Evolutionary conservation across 2,797 vertebrate species (phyloP).

Genomic region (Hyperoplus lanceolatus): DNA sequence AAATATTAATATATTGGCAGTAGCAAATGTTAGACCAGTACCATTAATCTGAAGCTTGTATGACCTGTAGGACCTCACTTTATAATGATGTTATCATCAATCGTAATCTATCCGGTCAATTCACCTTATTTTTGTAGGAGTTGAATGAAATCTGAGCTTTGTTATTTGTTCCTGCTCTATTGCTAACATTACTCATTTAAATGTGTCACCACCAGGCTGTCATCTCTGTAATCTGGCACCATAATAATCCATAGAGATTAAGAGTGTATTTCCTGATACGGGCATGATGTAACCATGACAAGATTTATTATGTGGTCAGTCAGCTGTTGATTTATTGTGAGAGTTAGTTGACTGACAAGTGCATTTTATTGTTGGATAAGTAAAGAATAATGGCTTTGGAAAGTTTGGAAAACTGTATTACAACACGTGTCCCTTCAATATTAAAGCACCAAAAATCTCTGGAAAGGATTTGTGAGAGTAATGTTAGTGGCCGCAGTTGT

Average conservation of each 20-base stretch:
- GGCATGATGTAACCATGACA: conserved; percentile 17
- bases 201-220: conserved; percentile 19
- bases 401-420: not conserved
- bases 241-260: conserved; percentile 72
- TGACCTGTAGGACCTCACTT: not conserved
- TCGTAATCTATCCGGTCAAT: too few species aligned
- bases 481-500: conserved; percentile 1
- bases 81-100: not conserved
- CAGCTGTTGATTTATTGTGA: not conserved
- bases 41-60: not conserved
- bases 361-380: conserved; percentile 7
- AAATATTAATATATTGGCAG: not conserved
- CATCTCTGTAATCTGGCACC: conserved; percentile 33
- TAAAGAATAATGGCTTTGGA: not conserved
- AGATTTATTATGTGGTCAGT: conserved; percentile 12
- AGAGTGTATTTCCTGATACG: conserved; percentile 49
- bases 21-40: not conserved
- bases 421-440: not conserved
- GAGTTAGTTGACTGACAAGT: not conserved
- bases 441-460: not conserved
- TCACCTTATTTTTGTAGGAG: too few species aligned
- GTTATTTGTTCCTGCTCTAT: conserved; percentile 22
- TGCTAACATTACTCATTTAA: conserved; percentile 47
- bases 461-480: not conserved
- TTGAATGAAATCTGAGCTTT: too few species aligned